A percentile compares a stretch with the other conserved stretches of the same genome.
Conservation (phyloP, 2,797 vertebrate genomes). For the Pseudomugil tenellus region DNA sequence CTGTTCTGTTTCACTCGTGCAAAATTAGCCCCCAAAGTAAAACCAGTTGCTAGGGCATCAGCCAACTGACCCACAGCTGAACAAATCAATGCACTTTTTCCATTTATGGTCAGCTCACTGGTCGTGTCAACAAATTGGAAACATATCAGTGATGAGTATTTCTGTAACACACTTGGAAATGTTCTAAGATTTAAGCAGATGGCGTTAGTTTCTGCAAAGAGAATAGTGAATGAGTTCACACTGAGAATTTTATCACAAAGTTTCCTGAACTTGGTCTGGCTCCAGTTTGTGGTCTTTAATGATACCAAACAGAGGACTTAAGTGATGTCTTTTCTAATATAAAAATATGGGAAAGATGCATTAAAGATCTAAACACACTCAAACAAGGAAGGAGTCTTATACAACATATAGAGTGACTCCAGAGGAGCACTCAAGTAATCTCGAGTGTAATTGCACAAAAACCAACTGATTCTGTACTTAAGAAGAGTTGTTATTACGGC, state of each 20-base stretch:
- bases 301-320: neutral
- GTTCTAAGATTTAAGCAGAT: neutral
- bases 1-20: constrained; percentile 50
- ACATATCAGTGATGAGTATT: constrained; percentile 6
- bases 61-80: constrained; percentile 50
- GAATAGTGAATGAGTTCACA: constrained; percentile 1
- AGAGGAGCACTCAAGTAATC: neutral
- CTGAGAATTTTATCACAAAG: neutral
- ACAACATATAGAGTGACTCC: neutral
- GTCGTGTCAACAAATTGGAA: constrained; percentile 26
- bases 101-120: constrained; percentile 23
- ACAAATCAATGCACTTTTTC: constrained; percentile 17
- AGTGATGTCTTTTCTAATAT: neutral
- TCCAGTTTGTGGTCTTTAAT: neutral
- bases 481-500: neutral
- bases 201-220: neutral
- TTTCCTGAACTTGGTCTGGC: neutral
- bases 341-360: neutral
- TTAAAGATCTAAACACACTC: too few species aligned
- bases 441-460: neutral
- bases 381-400: too few species aligned
- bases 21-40: constrained; percentile 65
- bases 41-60: constrained; percentile 47
- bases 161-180: neutral
- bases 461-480: neutral